Conservation (phyloP, 2,113 vertebrate genomes). For the Bos indicus region DNA sequence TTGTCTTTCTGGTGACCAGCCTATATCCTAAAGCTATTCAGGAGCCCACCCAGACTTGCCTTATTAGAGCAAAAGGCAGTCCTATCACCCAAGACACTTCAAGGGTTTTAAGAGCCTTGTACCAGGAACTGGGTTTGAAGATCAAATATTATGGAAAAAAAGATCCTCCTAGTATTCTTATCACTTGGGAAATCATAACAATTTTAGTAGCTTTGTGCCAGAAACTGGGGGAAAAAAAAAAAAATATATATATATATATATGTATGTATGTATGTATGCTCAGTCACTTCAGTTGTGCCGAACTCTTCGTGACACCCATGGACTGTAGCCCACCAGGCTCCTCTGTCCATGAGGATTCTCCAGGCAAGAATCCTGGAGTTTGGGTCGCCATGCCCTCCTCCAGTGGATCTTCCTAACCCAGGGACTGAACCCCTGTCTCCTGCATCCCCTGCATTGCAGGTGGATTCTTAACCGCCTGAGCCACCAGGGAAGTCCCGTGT, state of each 20-base stretch:
- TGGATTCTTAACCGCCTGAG: background rate
- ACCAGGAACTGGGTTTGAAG: background rate
- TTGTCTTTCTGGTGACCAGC: background rate
- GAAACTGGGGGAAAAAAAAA: background rate
- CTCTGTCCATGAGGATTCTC: background rate
- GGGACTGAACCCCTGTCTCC: background rate
- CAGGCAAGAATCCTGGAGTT: background rate
- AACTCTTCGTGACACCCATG: background rate
- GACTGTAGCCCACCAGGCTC: background rate
- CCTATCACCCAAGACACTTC: background rate
- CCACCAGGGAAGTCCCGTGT: background rate
- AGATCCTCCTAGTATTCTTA: background rate
- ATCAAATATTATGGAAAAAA: background rate
- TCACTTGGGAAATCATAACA: background rate
- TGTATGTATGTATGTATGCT: background rate
- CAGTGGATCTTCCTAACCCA: background rate
- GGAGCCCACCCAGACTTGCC: background rate
- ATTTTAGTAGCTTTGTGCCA: background rate
- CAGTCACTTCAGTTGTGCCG: background rate
- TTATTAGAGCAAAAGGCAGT: background rate
- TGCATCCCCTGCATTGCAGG: background rate
- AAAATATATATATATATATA: background rate
- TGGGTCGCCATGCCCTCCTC: background rate
- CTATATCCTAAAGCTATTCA: background rate
- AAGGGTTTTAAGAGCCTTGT: background rate